Conservation (phyloP, 2,797 vertebrate species). For the Melanotaenia trifasciata region DNA sequence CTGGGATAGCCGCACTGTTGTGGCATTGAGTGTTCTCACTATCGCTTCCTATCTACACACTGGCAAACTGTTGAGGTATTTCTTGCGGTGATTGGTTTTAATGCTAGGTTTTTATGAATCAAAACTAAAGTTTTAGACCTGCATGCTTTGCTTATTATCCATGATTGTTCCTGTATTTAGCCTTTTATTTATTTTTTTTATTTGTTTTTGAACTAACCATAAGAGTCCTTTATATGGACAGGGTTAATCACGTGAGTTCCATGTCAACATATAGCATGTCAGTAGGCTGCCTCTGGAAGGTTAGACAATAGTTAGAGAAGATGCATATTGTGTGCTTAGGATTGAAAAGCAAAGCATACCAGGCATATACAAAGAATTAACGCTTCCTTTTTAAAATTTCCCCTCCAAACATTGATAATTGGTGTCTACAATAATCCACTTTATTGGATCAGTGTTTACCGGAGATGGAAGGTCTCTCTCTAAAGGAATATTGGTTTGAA, state of each 20-base stretch:
- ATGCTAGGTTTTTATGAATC: constrained; percentile 94
- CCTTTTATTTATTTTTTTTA: constrained; percentile 65
- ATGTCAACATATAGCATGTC: constrained; percentile 91
- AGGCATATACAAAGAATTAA: constrained; percentile 84
- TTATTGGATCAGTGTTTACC: constrained; percentile 33
- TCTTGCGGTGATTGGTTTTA: constrained; percentile 99
- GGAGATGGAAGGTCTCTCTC: constrained; percentile 74
- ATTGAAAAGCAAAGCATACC: constrained; percentile 86
- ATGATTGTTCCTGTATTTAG: constrained; percentile 84
- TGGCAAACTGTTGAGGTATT: constrained; percentile 99
- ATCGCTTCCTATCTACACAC: constrained; percentile 99
- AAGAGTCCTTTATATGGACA: constrained; percentile 89
- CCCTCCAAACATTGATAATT: constrained; percentile 7
- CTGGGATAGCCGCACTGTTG: constrained; percentile 99
- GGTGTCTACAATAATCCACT: constrained; percentile 12
- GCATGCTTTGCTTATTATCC: constrained; percentile 99
- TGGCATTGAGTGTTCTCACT: constrained; percentile 99
- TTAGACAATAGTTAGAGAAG: constrained; percentile 79
- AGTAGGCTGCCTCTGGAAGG: constrained; percentile 84
- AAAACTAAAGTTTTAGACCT: constrained; percentile 90
- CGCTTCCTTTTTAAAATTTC: constrained; percentile 75
- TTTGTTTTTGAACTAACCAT: constrained; percentile 93
- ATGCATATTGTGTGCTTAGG: constrained; percentile 80
- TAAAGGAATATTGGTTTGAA: constrained; percentile 54
- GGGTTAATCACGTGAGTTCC: constrained; percentile 86